These are phyloP conservation scores for Cephus nigrinus DNA, from an alignment of 2,888 invertebrate genomes.

Conservation along the genomic window DNA sequence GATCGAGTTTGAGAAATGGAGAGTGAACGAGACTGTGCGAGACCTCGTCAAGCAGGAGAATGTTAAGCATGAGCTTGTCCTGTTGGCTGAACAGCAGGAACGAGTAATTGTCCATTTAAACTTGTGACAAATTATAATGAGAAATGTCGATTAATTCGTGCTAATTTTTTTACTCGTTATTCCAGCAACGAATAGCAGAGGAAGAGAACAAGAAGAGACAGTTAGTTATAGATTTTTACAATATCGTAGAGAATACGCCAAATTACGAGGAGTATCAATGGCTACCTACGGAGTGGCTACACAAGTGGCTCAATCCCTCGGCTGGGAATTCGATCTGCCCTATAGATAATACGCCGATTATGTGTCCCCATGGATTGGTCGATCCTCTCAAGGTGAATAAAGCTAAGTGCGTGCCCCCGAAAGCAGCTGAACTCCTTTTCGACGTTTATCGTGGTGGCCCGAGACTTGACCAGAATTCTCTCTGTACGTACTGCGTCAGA, in stretches of 20 bases:
- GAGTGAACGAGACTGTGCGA: slow-evolving; percentile 54
- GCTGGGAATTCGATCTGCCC: slow-evolving; percentile 53
- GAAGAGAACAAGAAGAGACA: slow-evolving; percentile 59
- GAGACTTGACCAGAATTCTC: slow-evolving; percentile 58
- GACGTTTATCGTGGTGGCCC: slow-evolving; percentile 66
- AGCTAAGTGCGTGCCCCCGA: slow-evolving; percentile 64
- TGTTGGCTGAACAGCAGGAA: slow-evolving; percentile 57
- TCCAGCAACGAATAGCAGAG: slow-evolving; percentile 47
- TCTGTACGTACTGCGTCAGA: slow-evolving; percentile 67
- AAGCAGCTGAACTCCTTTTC: slow-evolving; percentile 65
- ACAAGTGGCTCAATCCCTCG: slow-evolving; percentile 66
- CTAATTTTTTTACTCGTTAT: slow-evolving; percentile 11
- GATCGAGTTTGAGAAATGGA: slow-evolving; percentile 60
- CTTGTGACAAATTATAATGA: slow-evolving; percentile 4
- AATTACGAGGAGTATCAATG: slow-evolving; percentile 64
- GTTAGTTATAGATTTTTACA: slow-evolving; percentile 57
- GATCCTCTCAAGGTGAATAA: slow-evolving; percentile 66
- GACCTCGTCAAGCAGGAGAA: slow-evolving; percentile 59
- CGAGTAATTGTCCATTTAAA: slow-evolving; percentile 43
- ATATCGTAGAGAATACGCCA: slow-evolving; percentile 42
- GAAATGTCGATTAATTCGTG: not conserved
- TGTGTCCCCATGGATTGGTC: slow-evolving; percentile 67
- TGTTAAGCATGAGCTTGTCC: slow-evolving; percentile 55
- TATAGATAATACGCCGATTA: slow-evolving; percentile 65
- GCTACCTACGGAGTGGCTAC: slow-evolving; percentile 69